These are phyloP conservation scores for Eubucco bourcierii DNA, from an alignment of 2,113 vertebrate species.

Conservation along the genomic window DNA sequence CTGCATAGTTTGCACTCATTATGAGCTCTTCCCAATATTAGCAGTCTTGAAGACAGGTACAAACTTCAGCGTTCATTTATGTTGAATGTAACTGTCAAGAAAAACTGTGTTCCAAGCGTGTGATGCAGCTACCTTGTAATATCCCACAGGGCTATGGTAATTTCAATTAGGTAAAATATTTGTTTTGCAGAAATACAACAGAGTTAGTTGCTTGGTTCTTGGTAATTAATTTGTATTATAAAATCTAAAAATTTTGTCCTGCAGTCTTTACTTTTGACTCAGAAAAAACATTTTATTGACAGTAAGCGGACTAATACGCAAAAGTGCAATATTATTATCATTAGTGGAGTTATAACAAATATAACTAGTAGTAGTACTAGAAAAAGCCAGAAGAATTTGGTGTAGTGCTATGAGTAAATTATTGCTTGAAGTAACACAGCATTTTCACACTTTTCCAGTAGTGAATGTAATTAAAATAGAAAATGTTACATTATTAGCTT, in stretches of 20 bases:
- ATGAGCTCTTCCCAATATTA: neutral
- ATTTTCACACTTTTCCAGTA: neutral
- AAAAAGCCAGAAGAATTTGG: neutral
- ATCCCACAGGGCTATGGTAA: neutral
- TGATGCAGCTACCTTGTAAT: neutral
- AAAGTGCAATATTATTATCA: neutral
- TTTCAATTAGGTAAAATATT: neutral
- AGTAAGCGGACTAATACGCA: neutral
- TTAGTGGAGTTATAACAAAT: neutral
- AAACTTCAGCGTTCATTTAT: neutral
- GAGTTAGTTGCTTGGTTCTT: neutral
- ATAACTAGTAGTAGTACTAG: neutral
- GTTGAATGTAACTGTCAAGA: neutral
- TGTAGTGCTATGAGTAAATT: neutral
- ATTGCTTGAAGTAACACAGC: neutral
- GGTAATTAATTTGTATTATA: neutral
- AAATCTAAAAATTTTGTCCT: neutral
- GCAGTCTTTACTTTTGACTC: neutral
- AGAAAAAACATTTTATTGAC: neutral
- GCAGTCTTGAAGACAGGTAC: neutral
- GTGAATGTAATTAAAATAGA: neutral
- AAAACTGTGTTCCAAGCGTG: neutral
- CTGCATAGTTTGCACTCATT: neutral
- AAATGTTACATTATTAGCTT: neutral
- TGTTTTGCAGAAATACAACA: neutral